Percentiles rank a stretch among this genome's conserved stretches.
These are phyloP conservation scores for Stenichneumon culpator DNA, from an alignment of 2,888 invertebrate genomes.

Conservation along the genomic window DNA sequence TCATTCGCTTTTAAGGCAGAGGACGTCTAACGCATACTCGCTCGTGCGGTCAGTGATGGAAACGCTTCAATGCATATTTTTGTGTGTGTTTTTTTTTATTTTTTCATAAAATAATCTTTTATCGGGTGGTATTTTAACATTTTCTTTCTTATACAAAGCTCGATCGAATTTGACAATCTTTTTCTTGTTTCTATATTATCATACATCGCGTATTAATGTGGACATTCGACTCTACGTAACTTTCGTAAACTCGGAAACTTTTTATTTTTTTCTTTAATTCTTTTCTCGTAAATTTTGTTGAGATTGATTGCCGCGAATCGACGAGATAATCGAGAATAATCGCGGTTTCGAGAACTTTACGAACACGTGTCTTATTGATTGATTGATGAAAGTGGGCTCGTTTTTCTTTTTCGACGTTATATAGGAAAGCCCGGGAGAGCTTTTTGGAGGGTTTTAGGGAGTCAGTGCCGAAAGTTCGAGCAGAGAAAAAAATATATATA, in stretches of 20 bases:
- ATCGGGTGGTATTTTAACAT: slow-evolving; percentile 57
- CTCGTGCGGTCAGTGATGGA: slow-evolving; percentile 57
- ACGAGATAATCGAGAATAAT: no score
- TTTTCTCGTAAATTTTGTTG: slow-evolving; percentile 39
- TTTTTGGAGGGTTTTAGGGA: slow-evolving; percentile 42
- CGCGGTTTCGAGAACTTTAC: slow-evolving; percentile 29
- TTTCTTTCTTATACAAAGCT: slow-evolving; percentile 59
- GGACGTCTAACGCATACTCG: slow-evolving; percentile 63
- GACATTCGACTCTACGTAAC: slow-evolving; percentile 15
- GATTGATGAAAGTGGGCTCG: slow-evolving; percentile 10
- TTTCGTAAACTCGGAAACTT: slow-evolving; percentile 27
- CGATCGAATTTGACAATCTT: slow-evolving; percentile 55
- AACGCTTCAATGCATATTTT: slow-evolving; percentile 24
- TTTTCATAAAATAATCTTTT: slow-evolving; percentile 40
- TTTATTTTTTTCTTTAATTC: slow-evolving; percentile 12
- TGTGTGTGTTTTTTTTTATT: slow-evolving; percentile 32
- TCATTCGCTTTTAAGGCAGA: slow-evolving; percentile 62
- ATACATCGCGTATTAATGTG: slow-evolving; percentile 16
- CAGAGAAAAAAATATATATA: slow-evolving; percentile 14
- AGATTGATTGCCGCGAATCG: slow-evolving; percentile 9
- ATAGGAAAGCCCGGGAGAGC: slow-evolving; percentile 15
- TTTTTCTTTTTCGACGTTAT: slow-evolving; percentile 1
- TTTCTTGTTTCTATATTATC: slow-evolving; percentile 12
- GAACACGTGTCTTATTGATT: slow-evolving; percentile 5
- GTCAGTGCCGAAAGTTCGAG: neutral